phyloP scores from a whole-genome alignment of 2,888 invertebrate species.

The Drosophila nr. fundita region DNA sequence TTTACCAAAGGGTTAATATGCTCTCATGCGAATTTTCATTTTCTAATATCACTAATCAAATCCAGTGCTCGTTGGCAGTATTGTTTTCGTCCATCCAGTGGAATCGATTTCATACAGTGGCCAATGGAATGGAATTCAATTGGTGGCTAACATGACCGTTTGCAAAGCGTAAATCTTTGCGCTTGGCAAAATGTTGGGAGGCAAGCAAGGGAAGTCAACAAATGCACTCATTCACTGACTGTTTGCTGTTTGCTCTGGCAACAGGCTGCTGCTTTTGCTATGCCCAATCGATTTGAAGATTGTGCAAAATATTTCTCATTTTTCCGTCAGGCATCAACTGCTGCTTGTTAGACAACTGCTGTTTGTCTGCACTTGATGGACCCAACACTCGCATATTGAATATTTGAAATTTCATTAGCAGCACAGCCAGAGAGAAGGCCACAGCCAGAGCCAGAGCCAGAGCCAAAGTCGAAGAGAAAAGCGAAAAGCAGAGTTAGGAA shows the following conservation, averaged over 20 bases:
- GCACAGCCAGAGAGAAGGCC: constrained; percentile 35
- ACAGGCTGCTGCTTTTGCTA: not conserved
- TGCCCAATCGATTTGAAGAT: constrained; percentile 11
- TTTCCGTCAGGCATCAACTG: constrained; percentile 31
- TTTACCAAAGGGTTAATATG: not conserved
- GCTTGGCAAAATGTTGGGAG: constrained; percentile 24
- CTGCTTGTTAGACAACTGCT: constrained; percentile 11
- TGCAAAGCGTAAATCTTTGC: constrained; percentile 13
- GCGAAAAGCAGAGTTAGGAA: constrained; percentile 19
- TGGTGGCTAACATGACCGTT: not conserved
- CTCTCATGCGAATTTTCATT: not conserved
- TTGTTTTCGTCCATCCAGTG: not conserved
- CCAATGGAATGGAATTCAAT: constrained; percentile 12
- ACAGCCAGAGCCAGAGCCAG: constrained; percentile 17
- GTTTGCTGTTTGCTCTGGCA: constrained; percentile 19
- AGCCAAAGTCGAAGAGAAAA: not conserved
- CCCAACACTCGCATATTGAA: constrained; percentile 55
- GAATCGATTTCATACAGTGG: constrained; percentile 34
- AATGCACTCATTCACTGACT: constrained; percentile 14
- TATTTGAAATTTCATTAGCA: constrained; percentile 61
- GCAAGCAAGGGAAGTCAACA: constrained; percentile 34
- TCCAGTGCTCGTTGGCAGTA: constrained; percentile 3
- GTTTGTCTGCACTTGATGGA: constrained; percentile 19
- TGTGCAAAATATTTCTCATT: constrained; percentile 37
- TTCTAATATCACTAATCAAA: not conserved